Base-by-base conservation (phyloP, 2,888 invertebrate genomes). In the Resseliella maxima region DNA sequence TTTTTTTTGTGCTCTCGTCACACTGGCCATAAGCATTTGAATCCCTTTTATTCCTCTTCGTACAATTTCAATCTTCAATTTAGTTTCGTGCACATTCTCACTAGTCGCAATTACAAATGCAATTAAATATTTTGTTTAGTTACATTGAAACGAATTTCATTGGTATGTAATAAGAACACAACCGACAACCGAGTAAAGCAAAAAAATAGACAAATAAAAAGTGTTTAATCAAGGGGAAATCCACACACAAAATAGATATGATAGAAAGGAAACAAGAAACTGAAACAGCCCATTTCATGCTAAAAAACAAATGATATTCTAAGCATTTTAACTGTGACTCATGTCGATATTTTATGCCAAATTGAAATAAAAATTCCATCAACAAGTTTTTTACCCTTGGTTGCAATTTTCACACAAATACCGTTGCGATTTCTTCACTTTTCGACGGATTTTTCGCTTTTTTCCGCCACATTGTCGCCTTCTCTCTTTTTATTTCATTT, bases 71-170 rank as follows among this genome's bases (percentile, higher is more conserved):
- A 31, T 72, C 18, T 31, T 72, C 31, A 1, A 35, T 31, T 72
- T 72, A 72, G 1, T 31, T 72, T 72, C 72, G 72, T 72, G 35
- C 31, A 3, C 31, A 72, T 18, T 21, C 31, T 31, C 24, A 0
- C 24, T 24, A 59, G 27, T 59, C 15, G 27, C 72, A 72, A 72
- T 72, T 72, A 72, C 72, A 15, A 72, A 72, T 31, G 72, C 72
- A 72, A 72, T 72, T 72, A 72, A 72, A 72, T 59, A 59, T 72
- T 72, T 59, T 59, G 18, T 50, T 50, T 24, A n/a, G 59, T n/a
- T 24, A 59, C 59, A 59, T 59, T 24, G 24, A 59, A 59, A 15
- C n/a, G 35, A 31, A 72, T 72, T 12, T 15, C 72, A 31, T n/a
- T n/a, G n/a, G n/a, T n/a, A n/a, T n/a, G n/a, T n/a, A n/a, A n/a